Evolutionary conservation across 2,888 invertebrate genomes (phyloP).

Genomic region (Lepidochitona cinerea): DNA sequence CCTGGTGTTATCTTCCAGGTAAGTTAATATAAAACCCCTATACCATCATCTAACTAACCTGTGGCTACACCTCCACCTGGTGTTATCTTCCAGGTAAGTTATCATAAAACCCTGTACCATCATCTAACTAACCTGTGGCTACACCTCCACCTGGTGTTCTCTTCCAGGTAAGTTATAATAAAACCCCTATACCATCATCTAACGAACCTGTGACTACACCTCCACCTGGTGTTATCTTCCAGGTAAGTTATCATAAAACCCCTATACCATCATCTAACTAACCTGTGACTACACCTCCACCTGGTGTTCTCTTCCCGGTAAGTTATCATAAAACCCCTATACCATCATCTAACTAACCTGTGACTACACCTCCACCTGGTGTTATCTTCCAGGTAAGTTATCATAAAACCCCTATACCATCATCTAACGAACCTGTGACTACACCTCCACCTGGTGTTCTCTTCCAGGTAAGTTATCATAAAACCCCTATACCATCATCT

Average conservation of each 20-base stretch:
- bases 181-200: background rate
- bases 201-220: background rate
- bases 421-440: background rate
- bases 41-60: background rate
- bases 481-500: background rate
- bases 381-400: background rate
- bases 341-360: background rate
- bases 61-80: background rate
- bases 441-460: background rate
- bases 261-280: background rate
- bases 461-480: background rate
- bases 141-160: background rate
- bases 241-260: background rate
- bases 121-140: background rate
- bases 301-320: background rate
- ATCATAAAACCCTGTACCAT: background rate
- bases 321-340: background rate
- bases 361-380: background rate
- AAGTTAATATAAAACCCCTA: background rate
- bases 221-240: background rate
- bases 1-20: background rate
- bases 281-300: background rate
- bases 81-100: background rate
- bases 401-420: background rate
- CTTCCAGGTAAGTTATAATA: background rate